A percentile compares a stretch with the other conserved stretches of the same genome.
These are phyloP conservation scores for Saccopteryx leptura DNA, from an alignment of 2,113 vertebrate genomes.

Conservation along the genomic window DNA sequence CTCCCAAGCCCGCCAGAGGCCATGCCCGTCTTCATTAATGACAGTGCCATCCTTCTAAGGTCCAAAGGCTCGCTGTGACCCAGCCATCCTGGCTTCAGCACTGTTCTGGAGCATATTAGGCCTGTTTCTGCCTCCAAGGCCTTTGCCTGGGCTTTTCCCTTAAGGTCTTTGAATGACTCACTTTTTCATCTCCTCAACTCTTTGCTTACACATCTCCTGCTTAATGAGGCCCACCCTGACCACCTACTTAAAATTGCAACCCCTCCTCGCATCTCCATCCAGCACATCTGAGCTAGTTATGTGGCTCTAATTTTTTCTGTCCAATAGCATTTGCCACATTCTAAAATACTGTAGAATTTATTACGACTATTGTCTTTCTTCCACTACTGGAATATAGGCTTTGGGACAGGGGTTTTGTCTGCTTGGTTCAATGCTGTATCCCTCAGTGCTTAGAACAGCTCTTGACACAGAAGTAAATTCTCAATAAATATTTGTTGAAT, in stretches of 20 bases:
- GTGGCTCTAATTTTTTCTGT: background rate
- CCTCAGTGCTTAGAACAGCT: conserved; percentile 13
- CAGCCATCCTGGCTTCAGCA: background rate
- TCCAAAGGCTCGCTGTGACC: background rate
- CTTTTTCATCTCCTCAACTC: background rate
- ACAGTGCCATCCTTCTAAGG: background rate
- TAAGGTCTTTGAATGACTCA: background rate
- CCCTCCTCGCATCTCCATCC: background rate
- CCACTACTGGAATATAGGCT: background rate
- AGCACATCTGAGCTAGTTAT: background rate
- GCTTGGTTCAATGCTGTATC: background rate
- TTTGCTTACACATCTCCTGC: background rate
- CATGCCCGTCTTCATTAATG: background rate
- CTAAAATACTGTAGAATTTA: conserved; percentile 8
- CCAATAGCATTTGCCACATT: background rate
- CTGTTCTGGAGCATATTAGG: background rate
- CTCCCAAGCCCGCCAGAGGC: background rate
- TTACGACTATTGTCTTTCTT: background rate
- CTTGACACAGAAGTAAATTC: background rate
- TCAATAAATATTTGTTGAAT: conserved; percentile 45
- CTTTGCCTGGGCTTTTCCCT: background rate
- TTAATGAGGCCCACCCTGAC: background rate
- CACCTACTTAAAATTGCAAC: background rate
- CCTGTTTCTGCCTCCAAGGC: background rate
- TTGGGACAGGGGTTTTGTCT: background rate